Evolutionary conservation across 2,888 invertebrate genomes (phyloP).

Genomic region (Philereme vetulata): DNA sequence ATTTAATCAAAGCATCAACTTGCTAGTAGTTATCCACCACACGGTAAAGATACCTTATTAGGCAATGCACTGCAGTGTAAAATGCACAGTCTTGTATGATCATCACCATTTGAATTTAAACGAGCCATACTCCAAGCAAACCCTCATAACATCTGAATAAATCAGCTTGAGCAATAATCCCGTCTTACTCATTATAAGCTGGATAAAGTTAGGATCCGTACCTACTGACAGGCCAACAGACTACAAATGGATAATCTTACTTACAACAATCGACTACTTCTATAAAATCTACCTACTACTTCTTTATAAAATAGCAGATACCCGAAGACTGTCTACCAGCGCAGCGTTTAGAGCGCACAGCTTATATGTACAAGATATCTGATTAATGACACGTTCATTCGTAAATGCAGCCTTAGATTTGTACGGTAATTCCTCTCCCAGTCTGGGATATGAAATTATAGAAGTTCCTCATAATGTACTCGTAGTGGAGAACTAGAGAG

Average conservation of each 20-base stretch:
- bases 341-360: too few species aligned
- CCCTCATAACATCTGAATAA: constrained; percentile 22
- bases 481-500: constrained; percentile 22
- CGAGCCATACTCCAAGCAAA: constrained; percentile 10
- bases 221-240: too few species aligned
- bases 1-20: too few species aligned
- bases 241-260: too few species aligned
- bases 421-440: constrained; percentile 7
- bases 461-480: constrained; percentile 39
- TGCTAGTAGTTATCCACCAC: too few species aligned
- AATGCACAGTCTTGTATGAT: constrained; percentile 9
- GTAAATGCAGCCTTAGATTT: constrained; percentile 3
- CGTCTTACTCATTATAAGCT: constrained; percentile 24
- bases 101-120: constrained; percentile 16
- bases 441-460: constrained; percentile 45
- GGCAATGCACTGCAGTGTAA: neutral
- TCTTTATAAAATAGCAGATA: too few species aligned
- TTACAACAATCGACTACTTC: too few species aligned
- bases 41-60: neutral
- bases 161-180: constrained; percentile 22
- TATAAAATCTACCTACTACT: too few species aligned
- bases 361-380: neutral
- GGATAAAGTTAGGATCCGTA: constrained; percentile 12
- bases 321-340: too few species aligned
- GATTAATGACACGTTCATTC: too few species aligned